Base-by-base conservation (phyloP, 2,113 vertebrate genomes). In the Chloropsis hardwickii region DNA sequence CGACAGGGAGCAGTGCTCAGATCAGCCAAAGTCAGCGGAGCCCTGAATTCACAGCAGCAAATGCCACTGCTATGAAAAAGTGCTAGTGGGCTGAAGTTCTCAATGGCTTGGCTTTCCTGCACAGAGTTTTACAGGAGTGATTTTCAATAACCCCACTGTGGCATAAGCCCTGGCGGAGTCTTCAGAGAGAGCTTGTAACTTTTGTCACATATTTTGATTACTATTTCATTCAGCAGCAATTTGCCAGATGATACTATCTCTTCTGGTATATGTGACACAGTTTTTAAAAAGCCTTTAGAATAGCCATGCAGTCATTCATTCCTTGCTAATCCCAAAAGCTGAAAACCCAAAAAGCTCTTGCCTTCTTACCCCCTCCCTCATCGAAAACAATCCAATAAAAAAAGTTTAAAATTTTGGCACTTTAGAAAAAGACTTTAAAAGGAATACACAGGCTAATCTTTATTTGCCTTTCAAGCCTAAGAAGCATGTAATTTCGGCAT, bases 181-280 rank as follows among this genome's bases (percentile, higher is more conserved):
- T 0, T 29, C 19, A 1, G 10, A 70, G 54, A 66, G 71, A 35
- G 56, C 47, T 71, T 1, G 2, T 67, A 74, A 70, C 48, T 95
- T 91, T 81, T 81, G 81, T 72, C 89, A 48, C 33, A 12, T 53
- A 66, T 67, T 96, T 87, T 51, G 61, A 73, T 95, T 71, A 37
- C 62, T 82, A 23, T 86, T 89, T 84, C 56, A 40, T 86, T 58
- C 39, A 57, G 58, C 90, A 94, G 76, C 54, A 72, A 65, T 92
- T 90, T 86, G 72, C 86, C 78, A 94, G 81, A 70, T 81, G 85
- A 93, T 83, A 47, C 56, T 37, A n/a, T 64, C 44, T 82, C 85
- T 51, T 92, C 66, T 4, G 2, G 14, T 86, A 23, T 28, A 69
- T 44, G 54, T 37, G 77, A 71, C 50, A 3, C 47, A 65, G 35